phyloP scores from a whole-genome alignment of 1,140 invertebrate species.

The Tetraneura akinire region DNA sequence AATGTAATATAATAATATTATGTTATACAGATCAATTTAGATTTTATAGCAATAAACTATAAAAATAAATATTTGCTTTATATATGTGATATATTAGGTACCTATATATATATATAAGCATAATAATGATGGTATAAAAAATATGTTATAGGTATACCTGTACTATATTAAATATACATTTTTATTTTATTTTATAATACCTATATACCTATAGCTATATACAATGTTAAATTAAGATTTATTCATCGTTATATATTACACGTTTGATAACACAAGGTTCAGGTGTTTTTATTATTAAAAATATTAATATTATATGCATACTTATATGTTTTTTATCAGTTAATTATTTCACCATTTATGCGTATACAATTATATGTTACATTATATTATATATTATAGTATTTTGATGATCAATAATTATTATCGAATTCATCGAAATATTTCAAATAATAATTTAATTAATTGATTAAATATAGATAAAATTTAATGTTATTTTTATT shows the following conservation, averaged over 20 bases:
- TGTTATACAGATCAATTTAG: conserved; percentile 8
- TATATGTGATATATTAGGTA: no score
- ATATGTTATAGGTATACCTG: no score
- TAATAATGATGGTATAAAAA: no score
- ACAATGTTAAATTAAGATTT: background rate
- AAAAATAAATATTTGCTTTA: conserved; percentile 8
- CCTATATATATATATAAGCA: no score
- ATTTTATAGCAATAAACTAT: background rate
- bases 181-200: background rate
- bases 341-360: conserved; percentile 25
- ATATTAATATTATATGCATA: background rate
- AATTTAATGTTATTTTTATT: no score
- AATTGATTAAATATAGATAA: no score
- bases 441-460: no score
- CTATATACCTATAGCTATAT: no score
- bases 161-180: background rate
- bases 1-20: background rate
- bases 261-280: conserved; percentile 5
- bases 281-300: background rate
- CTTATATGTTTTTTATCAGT: background rate
- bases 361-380: no score
- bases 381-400: no score
- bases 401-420: no score
- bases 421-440: no score
- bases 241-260: background rate